phyloP scores from a whole-genome alignment of 2,113 vertebrate genomes.

The Polypterus senegalus region DNA sequence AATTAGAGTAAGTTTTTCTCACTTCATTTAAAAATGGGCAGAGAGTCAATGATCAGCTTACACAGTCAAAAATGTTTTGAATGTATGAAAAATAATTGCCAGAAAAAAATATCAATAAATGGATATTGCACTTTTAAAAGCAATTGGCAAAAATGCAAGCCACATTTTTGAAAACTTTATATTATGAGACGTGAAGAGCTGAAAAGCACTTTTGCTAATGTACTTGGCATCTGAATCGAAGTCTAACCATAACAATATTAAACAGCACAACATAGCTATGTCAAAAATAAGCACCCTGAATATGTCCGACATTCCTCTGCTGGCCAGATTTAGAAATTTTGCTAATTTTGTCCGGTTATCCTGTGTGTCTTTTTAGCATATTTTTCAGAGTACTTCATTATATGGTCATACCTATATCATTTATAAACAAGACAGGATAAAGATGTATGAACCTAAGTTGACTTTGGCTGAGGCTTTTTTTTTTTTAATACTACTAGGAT shows the following conservation, averaged over 20 bases:
- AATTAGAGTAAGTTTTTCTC: no score
- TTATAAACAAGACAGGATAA: conserved; percentile 28
- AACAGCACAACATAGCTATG: conserved; percentile 35
- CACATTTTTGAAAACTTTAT: conserved; percentile 10
- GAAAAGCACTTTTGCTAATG: conserved; percentile 37
- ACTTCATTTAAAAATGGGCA: no score
- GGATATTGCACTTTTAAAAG: no score
- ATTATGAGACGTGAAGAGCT: conserved; percentile 21
- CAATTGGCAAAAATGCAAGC: neutral
- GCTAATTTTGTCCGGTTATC: conserved; percentile 25
- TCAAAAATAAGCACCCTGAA: conserved; percentile 29
- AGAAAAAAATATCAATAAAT: no score
- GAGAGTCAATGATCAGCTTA: no score
- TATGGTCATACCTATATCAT: conserved; percentile 19
- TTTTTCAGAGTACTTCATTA: neutral
- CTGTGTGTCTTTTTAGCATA: conserved; percentile 6
- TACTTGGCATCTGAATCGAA: conserved; percentile 25
- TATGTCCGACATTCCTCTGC: conserved; percentile 23
- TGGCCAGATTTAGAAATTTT: conserved; percentile 21
- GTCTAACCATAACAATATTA: conserved; percentile 34
- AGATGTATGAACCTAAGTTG: neutral
- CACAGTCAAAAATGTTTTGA: no score
- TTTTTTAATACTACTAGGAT: neutral
- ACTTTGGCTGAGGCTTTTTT: neutral
- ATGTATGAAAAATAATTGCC: no score